phyloP scores from a whole-genome alignment of 30 jellyfish, hydroid and myxozoan species.

The Turritopsis rubra region DNA sequence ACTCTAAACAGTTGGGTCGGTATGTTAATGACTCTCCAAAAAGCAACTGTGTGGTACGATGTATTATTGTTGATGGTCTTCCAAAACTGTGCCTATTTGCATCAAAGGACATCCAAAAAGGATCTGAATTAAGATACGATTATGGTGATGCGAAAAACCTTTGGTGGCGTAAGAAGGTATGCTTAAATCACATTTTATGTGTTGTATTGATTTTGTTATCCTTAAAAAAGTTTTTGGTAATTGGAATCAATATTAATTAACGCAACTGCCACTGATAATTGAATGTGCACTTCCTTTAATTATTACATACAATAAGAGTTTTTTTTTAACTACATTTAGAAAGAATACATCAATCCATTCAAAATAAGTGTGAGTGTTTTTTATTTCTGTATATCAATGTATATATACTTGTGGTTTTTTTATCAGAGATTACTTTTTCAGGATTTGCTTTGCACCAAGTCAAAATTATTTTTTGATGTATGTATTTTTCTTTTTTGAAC shows the following conservation, averaged over 20 bases:
- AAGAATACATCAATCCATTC: background rate
- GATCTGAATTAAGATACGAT: slow-evolving; percentile 7
- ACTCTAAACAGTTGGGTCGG: slow-evolving; percentile 9
- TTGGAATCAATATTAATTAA: background rate
- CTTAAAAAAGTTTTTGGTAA: background rate
- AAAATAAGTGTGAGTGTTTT: background rate
- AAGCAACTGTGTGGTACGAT: slow-evolving; percentile 3
- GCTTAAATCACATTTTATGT: background rate
- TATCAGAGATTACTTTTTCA: background rate
- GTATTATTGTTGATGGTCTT: background rate
- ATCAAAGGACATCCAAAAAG: slow-evolving; percentile 4
- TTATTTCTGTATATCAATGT: background rate
- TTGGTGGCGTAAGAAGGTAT: slow-evolving; percentile 12
- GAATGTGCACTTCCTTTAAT: background rate
- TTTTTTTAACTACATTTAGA: background rate
- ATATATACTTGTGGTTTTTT: background rate
- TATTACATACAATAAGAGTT: background rate
- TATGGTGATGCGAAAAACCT: slow-evolving; percentile 13
- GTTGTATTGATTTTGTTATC: background rate
- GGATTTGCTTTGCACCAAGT: background rate
- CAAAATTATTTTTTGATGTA: background rate
- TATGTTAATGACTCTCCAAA: slow-evolving; percentile 12
- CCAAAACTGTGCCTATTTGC: slow-evolving; percentile 7
- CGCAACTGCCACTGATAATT: background rate
- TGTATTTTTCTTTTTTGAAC: background rate